Percentiles rank a stretch among this genome's conserved stretches.
Evolutionary conservation across 2,113 vertebrate species (phyloP).

Genomic region (Larimichthys polyactis): DNA sequence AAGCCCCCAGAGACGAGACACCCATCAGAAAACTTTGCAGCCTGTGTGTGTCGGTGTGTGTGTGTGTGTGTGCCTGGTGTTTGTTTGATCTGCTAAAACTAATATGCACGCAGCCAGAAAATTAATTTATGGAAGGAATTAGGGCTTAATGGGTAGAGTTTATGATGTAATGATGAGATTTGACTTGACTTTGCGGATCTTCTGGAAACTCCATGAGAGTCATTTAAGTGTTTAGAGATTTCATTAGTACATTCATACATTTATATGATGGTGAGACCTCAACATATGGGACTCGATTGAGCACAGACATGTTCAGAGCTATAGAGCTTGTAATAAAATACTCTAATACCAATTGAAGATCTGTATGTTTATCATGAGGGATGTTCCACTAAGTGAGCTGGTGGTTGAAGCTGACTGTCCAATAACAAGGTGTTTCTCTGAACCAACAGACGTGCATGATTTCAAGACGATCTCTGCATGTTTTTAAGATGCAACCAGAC

Average conservation of each 20-base stretch:
- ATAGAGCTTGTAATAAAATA: background rate
- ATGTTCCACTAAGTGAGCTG: background rate
- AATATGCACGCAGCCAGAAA: constrained; percentile 1
- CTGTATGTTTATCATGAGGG: background rate
- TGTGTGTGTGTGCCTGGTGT: background rate
- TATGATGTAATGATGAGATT: background rate
- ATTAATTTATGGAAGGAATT: constrained; percentile 22
- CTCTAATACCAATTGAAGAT: background rate
- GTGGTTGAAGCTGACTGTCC: background rate
- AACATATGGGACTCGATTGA: constrained; percentile 5
- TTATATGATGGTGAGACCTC: background rate
- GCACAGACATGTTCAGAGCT: background rate
- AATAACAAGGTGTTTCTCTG: no score
- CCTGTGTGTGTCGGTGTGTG: constrained; percentile 2
- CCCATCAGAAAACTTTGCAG: background rate
- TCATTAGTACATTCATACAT: background rate
- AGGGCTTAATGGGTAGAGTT: constrained; percentile 20
- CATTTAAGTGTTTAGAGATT: background rate
- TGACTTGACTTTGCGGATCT: background rate
- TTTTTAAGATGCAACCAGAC: no score
- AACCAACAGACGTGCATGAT: background rate
- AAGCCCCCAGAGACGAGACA: constrained; percentile 18
- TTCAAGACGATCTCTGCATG: no score
- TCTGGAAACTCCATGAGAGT: background rate
- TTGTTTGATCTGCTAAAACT: constrained; percentile 14